Evolutionary conservation across 2,113 vertebrate species (phyloP), one percentile per base, ranked within the genome.

Genomic region (Cyanocitta stelleri): DNA sequence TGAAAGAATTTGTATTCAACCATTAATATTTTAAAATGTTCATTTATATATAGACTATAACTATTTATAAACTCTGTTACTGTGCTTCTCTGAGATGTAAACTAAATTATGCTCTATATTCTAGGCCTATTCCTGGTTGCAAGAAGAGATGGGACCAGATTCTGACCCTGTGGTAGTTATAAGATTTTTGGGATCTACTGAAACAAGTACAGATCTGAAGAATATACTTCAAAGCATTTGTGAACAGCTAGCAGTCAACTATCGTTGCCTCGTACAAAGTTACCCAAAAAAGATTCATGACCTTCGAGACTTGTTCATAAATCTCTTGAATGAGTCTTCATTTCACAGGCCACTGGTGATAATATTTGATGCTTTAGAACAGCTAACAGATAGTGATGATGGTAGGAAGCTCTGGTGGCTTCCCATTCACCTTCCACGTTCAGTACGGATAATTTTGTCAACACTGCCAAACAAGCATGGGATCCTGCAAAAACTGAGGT

Each of bases 381-480:
- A 99, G 91, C 98, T 99, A 51, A 98, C 99, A 9, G 99, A 99
- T 26, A 98, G 90, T 0, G 99, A 99, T 4, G 99, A 99, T 8
- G 99, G 99, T 35, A 98, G 99, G 90, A 99, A 99, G 94, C 98
- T 99, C 33, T 99, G 99, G 99, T 99, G 99, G 99, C 98, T 99
- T 52, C 99, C 99, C 13, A 83, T 98, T 58, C 98, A 99, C 90
- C 98, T 99, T 92, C 99, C 99, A 80, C 98, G 98, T 90, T 99
- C 99, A 2, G 99, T 99, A 35, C 98, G 99, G 67, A 98, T 99
- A 48, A 97, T 99, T 91, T 98, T 99, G 64, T 99, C 99, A 85
- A 99, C 99, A 6, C 98, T 99, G 98, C 99, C 99, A 90, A 99
- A 99, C 93, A 99, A 99, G 93, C 98, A 99, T 2, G 99, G 99